Evolutionary conservation across 1,140 invertebrate species (phyloP).

Genomic region (Lepidurus arcticus): DNA sequence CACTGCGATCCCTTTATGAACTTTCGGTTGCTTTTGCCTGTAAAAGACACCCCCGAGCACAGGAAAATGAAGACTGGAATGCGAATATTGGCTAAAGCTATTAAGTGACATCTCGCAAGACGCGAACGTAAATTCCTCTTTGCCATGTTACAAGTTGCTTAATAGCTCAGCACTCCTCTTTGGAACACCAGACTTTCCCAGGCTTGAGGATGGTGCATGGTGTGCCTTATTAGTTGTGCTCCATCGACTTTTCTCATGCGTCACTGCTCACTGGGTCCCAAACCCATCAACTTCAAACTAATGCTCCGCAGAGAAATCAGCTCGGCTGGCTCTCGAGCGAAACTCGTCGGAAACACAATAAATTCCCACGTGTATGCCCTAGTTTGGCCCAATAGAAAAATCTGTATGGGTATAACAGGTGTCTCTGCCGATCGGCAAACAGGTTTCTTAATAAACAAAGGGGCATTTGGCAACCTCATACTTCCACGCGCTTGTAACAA

Average conservation of each 20-base stretch:
- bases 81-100: too few relatives aligned
- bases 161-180: background rate
- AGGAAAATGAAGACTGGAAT: too few relatives aligned
- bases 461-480: background rate
- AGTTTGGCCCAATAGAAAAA: background rate
- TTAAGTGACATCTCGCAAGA: too few relatives aligned
- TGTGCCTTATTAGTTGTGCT: background rate
- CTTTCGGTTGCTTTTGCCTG: too few relatives aligned
- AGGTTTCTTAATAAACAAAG: background rate
- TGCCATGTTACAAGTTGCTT: background rate
- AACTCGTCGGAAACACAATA: too few relatives aligned
- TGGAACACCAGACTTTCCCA: background rate
- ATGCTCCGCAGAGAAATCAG: background rate
- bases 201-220: background rate
- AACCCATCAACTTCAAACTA: background rate
- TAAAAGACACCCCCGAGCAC: too few relatives aligned
- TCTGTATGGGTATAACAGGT: background rate
- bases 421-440: background rate
- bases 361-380: background rate
- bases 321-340: background rate
- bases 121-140: too few relatives aligned
- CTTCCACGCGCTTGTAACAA: background rate
- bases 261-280: background rate
- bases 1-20: too few relatives aligned
- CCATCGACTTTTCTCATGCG: slow-evolving; percentile 9